Conservation (phyloP, 2,113 vertebrate species). For the Psilopsiagon aymara region DNA sequence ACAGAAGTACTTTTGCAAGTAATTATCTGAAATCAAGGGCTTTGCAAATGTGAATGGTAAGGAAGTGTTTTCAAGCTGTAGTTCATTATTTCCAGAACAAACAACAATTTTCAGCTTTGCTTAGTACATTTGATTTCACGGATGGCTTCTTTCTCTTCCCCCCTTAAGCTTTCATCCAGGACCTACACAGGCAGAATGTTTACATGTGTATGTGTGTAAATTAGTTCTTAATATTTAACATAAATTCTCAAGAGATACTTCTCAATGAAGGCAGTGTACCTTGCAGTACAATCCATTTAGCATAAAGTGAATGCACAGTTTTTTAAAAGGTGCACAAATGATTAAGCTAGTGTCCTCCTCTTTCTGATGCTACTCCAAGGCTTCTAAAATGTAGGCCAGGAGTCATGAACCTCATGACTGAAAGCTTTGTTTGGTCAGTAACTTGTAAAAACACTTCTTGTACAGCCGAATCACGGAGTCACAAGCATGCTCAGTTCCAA, state of each 20-base stretch:
- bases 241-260: background rate
- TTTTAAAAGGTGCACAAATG: constrained; percentile 5
- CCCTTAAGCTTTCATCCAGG: background rate
- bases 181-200: background rate
- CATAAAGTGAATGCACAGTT: background rate
- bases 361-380: background rate
- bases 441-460: constrained; percentile 38
- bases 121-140: background rate
- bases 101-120: background rate
- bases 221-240: background rate
- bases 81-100: background rate
- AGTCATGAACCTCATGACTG: constrained; percentile 21
- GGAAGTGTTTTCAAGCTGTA: background rate
- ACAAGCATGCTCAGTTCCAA: constrained; percentile 19
- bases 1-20: background rate
- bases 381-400: constrained; percentile 42
- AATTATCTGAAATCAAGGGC: background rate
- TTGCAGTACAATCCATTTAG: constrained; percentile 24
- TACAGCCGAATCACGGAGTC: constrained; percentile 17
- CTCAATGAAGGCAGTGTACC: background rate
- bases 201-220: fast-evolving
- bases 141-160: background rate
- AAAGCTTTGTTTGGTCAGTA: constrained; percentile 42
- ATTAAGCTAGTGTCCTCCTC: background rate
- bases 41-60: background rate